Conservation (phyloP, 2,888 invertebrate species). For the Xanthia icteritia region DNA sequence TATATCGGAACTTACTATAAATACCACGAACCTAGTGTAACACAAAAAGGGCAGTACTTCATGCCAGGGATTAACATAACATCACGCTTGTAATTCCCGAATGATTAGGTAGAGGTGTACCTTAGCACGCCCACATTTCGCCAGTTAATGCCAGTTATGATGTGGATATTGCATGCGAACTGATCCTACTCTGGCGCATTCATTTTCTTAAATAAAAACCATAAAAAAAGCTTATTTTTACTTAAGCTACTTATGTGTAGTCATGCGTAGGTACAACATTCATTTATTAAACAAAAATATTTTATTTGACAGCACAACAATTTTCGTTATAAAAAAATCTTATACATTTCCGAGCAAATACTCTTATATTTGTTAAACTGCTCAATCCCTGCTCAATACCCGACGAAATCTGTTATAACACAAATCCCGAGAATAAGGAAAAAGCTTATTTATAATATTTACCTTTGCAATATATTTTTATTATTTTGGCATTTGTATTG, state of each 20-base stretch:
- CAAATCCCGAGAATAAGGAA: slow-evolving; percentile 16
- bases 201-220: neutral
- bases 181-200: neutral
- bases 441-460: slow-evolving; percentile 17
- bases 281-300: neutral
- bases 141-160: neutral
- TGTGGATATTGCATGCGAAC: neutral
- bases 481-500: neutral
- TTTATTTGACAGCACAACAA: neutral
- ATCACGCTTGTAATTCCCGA: no score
- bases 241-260: neutral
- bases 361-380: slow-evolving; percentile 32
- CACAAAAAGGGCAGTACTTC: no score
- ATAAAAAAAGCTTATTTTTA: neutral
- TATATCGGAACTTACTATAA: neutral
- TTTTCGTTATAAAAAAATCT: slow-evolving; percentile 14
- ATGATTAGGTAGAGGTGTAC: no score
- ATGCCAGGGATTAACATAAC: no score
- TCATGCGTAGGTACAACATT: neutral
- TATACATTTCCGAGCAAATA: slow-evolving; percentile 23
- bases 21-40: neutral
- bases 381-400: slow-evolving; percentile 45
- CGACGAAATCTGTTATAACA: slow-evolving; percentile 16
- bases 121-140: neutral
- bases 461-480: slow-evolving; percentile 7